Conservation (phyloP, 2,113 vertebrate species). For the Callipepla squamata region DNA sequence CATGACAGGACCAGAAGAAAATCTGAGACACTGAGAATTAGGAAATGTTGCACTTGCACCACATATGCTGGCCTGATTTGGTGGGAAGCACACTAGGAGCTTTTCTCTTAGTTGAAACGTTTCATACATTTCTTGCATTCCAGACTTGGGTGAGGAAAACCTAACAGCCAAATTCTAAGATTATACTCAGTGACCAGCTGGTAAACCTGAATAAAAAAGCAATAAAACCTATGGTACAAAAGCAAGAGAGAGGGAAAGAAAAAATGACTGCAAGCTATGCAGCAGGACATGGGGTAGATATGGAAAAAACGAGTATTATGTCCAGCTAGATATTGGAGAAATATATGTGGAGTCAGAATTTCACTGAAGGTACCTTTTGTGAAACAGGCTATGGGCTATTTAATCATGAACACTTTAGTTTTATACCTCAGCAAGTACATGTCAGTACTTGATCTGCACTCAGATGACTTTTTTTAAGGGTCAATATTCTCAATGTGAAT, state of each 20-base stretch:
- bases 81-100: not conserved
- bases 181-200: not conserved
- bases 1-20: not conserved
- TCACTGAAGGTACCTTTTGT: not conserved
- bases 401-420: not conserved
- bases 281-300: not conserved
- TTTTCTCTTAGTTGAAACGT: not conserved
- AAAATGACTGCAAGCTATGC: not conserved
- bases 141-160: not conserved
- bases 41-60: not conserved
- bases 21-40: rapidly evolving
- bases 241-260: not conserved
- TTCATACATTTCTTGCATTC: not conserved
- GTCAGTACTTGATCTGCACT: not conserved
- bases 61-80: not conserved
- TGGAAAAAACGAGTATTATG: not conserved
- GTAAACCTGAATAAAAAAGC: not conserved
- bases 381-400: not conserved
- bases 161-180: not conserved
- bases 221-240: not conserved
- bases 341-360: not conserved
- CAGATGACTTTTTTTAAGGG: not conserved
- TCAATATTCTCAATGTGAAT: not conserved
- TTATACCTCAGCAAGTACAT: not conserved
- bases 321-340: not conserved